Base-by-base conservation (phyloP, 2,888 invertebrate species). In the Archips xylosteana region DNA sequence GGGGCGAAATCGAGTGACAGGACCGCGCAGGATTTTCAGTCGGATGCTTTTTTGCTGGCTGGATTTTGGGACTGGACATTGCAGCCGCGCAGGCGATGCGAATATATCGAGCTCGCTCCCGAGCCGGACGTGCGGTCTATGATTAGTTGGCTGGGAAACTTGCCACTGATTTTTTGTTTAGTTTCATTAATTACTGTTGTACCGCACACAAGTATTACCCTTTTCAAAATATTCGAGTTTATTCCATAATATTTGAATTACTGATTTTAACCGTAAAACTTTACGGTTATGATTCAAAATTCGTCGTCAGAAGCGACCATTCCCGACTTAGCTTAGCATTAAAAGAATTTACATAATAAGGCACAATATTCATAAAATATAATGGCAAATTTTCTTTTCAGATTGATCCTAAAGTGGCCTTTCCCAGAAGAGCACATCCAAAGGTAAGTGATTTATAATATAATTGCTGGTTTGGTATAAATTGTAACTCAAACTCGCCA, bases 381-480 rank as follows among this genome's bases (percentile, higher is more conserved):
- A 65, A 79, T 78, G 64, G 81, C 75, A 77, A 79, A 85, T 91
- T 91, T 94, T 83, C 88, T 92, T 97, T 96, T 79, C 97, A 99
- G 99, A 99, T 99, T 96, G 99, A 99, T 95, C 99, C 99, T 85
- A 99, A 99, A 97, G 99, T 99, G 95, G 99, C 99, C 93, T 99
- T 99, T 96, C 99, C 99, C 85, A 97, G 99, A 95, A 97, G 98
- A 96, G 98, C 98, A 95, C 99, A 99, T 95, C 98, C 99, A 95
- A 99, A 99, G 97, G 99, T 99, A 96, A 97, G 97, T 81, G 74
- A 77, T 81, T 80, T 76, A 83, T 82, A 83, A 84, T 79, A 79
- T 81, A 76, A 76, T 77, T 79, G 82, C 76, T 39, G 82, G 82
- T 79, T 76, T 80, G 80, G 82, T 82, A 83, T 88, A 89, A 89